Percentiles rank a stretch among this genome's conserved stretches.
Conservation (phyloP, 2,113 vertebrate genomes). For the Piaya cayana region DNA sequence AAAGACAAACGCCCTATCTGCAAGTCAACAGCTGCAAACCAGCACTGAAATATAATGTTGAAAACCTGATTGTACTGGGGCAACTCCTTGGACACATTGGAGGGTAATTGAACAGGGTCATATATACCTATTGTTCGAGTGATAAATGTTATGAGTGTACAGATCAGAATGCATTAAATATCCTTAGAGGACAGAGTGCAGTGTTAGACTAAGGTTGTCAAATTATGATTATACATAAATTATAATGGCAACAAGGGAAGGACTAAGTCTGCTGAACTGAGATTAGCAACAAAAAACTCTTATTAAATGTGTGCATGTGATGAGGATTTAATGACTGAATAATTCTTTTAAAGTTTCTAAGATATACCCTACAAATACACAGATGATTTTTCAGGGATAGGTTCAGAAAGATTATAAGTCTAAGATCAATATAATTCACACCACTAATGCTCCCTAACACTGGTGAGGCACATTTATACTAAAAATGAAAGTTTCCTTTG, state of each 20-base stretch:
- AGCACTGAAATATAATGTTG: neutral
- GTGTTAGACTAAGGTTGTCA: slow-evolving; percentile 30
- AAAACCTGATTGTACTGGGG: neutral
- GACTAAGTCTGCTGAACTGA: slow-evolving; percentile 23
- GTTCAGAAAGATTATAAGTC: neutral
- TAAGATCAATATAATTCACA: slow-evolving; percentile 16
- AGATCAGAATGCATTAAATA: slow-evolving; percentile 29
- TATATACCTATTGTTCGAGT: neutral
- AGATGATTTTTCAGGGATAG: slow-evolving; percentile 10
- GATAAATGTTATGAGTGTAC: neutral
- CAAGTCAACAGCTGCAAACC: neutral
- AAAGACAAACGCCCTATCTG: neutral
- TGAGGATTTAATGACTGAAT: slow-evolving; percentile 33
- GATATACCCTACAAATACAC: neutral
- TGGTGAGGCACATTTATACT: neutral
- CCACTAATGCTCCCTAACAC: neutral
- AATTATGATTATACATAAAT: slow-evolving; percentile 55
- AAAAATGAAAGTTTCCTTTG: slow-evolving; percentile 3
- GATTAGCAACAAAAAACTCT: slow-evolving; percentile 49
- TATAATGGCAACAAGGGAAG: slow-evolving; percentile 39
- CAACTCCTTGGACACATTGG: neutral
- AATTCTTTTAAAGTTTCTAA: slow-evolving; percentile 46
- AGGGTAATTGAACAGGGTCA: neutral
- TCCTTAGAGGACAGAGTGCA: slow-evolving; percentile 24
- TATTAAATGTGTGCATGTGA: neutral